A percentile compares a stretch with the other conserved stretches of the same genome.
These are phyloP conservation scores for Chelon labrosus DNA, from an alignment of 2,797 vertebrate species.

Conservation along the genomic window DNA sequence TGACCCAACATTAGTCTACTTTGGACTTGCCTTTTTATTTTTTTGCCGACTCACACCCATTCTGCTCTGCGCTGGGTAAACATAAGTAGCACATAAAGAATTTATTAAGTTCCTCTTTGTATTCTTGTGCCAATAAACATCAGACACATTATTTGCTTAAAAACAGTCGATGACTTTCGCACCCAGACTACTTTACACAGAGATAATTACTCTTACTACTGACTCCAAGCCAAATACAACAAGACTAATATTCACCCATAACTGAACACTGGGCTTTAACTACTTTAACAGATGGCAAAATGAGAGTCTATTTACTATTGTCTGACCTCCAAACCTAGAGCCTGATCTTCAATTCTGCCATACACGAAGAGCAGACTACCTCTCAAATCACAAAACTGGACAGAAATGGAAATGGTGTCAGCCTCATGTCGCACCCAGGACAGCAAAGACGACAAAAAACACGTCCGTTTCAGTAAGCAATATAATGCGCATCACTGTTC, in stretches of 20 bases:
- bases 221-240: conserved; percentile 7
- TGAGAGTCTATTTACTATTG: not conserved
- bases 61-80: not conserved
- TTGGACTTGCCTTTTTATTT: not conserved
- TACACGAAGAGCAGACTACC: not conserved
- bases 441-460: not conserved
- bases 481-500: conserved; percentile 22
- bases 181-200: not conserved
- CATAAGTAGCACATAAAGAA: not conserved
- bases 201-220: not conserved
- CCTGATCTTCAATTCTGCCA: conserved; percentile 4
- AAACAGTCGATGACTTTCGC: not conserved
- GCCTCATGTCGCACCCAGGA: conserved; percentile 3
- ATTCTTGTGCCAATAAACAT: not conserved
- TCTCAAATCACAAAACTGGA: not conserved
- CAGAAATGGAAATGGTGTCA: not conserved
- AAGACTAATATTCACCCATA: conserved; percentile 20
- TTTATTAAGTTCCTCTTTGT: not conserved
- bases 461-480: conserved; percentile 18
- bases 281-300: conserved; percentile 16
- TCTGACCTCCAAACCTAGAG: not conserved
- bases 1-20: conserved; percentile 20
- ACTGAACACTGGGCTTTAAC: not conserved
- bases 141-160: not conserved
- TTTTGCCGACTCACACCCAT: not conserved